phyloP scores from a whole-genome alignment of 1,140 invertebrate species.

The Reticulitermes speratus region DNA sequence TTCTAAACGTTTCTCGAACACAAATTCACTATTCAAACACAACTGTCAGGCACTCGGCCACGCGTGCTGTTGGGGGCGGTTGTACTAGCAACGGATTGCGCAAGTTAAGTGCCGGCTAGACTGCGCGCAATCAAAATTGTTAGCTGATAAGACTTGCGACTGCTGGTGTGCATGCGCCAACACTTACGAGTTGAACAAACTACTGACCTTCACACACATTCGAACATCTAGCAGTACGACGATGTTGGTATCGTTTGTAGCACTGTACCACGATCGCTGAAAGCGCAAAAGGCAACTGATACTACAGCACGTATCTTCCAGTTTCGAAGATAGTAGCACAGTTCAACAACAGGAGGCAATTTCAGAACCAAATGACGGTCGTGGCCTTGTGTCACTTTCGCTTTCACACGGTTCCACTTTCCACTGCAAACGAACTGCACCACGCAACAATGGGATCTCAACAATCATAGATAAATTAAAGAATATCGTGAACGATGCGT shows the following conservation, averaged over 20 bases:
- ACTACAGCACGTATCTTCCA: too few species aligned
- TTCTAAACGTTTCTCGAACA: neutral
- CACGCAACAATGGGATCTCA: neutral
- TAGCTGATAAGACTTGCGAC: neutral
- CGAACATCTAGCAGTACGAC: neutral
- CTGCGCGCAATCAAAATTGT: neutral
- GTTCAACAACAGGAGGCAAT: neutral
- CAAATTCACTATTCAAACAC: neutral
- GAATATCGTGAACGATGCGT: neutral
- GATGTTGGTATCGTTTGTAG: neutral
- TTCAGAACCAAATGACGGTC: neutral
- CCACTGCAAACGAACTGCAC: too few species aligned
- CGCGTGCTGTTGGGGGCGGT: too few species aligned
- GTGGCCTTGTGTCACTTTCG: neutral
- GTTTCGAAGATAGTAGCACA: neutral
- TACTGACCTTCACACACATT: conserved; percentile 8
- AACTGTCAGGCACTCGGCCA: too few species aligned
- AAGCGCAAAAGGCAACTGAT: too few species aligned
- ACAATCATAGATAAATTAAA: neutral
- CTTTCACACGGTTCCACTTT: neutral
- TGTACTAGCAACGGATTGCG: too few species aligned
- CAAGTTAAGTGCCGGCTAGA: neutral
- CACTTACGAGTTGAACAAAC: neutral
- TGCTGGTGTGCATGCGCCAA: neutral
- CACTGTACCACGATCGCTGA: neutral